Evolutionary conservation across 2,888 invertebrate species (phyloP), one percentile per base, ranked within the genome.

Genomic region (Leucoma salicis): DNA sequence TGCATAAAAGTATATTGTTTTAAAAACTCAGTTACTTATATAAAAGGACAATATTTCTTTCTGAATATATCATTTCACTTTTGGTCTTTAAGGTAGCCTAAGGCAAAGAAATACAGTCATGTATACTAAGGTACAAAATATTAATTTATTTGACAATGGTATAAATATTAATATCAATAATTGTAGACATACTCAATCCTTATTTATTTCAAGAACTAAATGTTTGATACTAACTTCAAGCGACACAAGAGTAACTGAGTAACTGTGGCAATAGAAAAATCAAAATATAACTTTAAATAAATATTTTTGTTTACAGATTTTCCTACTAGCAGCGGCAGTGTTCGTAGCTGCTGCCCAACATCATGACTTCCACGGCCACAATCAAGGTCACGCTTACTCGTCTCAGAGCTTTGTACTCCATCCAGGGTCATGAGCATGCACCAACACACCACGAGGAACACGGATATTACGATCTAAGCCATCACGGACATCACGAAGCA

Each of bases 371-470:
- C 27, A 27, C n/a, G 27, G 11, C 11, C n/a, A 27, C n/a, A n/a
- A n/a, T 11, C 33, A 85, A 84, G 65, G 86, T 21, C 34, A 29
- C 3, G 29, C 11, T 14, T 24, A 3, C 10, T 24, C 27, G 15
- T 36, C 18, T 16, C 14, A 32, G 25, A 36, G 28, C 16, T 14
- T 28, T 4, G 28, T 18, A 13, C 24, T 34, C 12, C 18, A 34
- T 4, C 15, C 34, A 34, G 7, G 21, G 12, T 21, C 5, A 34
- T 21, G 18, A 3, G 7, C 11, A 27, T 5, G 27, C n/a, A 27
- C n/a, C n/a, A 10, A 10, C 27, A 21, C 11, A 27, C 27, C 27
- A 27, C n/a, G 11, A 27, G 1, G 10, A 27, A 6, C 4, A 25
- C 7, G 33, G 16, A 24, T 24, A 34, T 24, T 8, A 49, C 10